phyloP scores from a whole-genome alignment of 1,140 invertebrate species.

The Drosophila orena region DNA sequence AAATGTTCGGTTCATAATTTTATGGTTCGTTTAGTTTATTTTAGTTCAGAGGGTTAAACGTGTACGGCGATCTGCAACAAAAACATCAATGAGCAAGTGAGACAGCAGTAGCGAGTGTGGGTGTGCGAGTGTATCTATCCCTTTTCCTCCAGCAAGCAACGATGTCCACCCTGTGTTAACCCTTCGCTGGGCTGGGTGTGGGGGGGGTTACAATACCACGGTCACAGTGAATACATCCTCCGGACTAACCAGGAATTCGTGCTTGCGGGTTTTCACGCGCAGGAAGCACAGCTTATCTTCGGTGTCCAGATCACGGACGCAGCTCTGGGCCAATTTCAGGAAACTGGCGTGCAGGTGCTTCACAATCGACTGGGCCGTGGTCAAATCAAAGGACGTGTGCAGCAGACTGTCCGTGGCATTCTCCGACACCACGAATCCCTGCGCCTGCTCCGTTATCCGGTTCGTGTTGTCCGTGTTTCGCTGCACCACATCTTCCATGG shows the following conservation, averaged over 20 bases:
- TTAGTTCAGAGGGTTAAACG: constrained; percentile 56
- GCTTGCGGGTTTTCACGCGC: constrained; percentile 60
- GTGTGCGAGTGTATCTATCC: neutral
- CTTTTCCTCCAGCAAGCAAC: neutral
- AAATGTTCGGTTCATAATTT: constrained; percentile 64
- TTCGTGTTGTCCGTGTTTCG: constrained; percentile 48
- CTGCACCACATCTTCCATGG: constrained; percentile 47
- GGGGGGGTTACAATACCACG: constrained; percentile 45
- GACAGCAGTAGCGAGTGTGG: constrained; percentile 1
- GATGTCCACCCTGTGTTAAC: constrained; percentile 13
- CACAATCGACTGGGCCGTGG: constrained; percentile 47
- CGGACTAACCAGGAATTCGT: constrained; percentile 59
- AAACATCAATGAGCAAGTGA: constrained; percentile 12
- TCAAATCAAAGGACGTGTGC: constrained; percentile 58
- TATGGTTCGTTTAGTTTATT: constrained; percentile 77
- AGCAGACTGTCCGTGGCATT: constrained; percentile 37
- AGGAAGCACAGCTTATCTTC: constrained; percentile 43
- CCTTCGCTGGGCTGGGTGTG: neutral
- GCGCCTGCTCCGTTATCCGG: constrained; percentile 52
- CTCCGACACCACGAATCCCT: constrained; percentile 59
- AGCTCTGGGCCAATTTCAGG: constrained; percentile 49
- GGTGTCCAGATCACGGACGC: constrained; percentile 66
- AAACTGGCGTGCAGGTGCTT: constrained; percentile 51
- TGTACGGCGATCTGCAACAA: constrained; percentile 41
- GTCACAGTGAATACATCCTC: constrained; percentile 60